Evolutionary conservation across 2,797 vertebrate species (phyloP).

Genomic region (Ambastaia sidthimunki): DNA sequence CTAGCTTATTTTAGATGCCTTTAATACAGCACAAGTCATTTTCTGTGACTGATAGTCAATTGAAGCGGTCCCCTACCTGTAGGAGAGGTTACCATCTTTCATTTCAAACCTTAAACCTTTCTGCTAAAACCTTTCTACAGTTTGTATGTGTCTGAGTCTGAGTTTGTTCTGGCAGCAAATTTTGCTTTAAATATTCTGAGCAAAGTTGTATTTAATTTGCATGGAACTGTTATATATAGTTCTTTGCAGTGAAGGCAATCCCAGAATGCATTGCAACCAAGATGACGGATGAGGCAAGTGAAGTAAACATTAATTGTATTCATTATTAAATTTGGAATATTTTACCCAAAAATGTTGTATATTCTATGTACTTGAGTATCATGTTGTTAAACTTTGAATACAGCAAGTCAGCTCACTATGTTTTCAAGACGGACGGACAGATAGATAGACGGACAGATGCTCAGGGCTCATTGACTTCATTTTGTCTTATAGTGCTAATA

Average conservation of each 20-base stretch:
- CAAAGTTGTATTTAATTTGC: neutral
- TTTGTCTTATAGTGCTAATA: conserved; percentile 19
- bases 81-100: conserved; percentile 52
- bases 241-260: neutral
- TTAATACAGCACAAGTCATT: conserved; percentile 60
- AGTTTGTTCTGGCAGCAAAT: neutral
- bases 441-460: conserved; percentile 3
- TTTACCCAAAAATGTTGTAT: too few species aligned
- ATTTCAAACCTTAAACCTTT: conserved; percentile 53
- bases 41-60: conserved; percentile 62
- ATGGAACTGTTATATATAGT: neutral
- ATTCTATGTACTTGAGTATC: too few species aligned
- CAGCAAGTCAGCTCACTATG: too few species aligned
- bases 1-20: conserved; percentile 54
- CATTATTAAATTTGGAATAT: neutral
- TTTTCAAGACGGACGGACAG: too few species aligned
- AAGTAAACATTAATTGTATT: neutral
- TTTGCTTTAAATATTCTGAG: neutral
- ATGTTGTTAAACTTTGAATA: too few species aligned
- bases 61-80: conserved; percentile 51
- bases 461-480: conserved; percentile 17
- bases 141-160: conserved; percentile 22
- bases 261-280: neutral
- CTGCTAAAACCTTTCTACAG: conserved; percentile 38
- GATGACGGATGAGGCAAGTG: neutral